Conservation (phyloP, 2,888 invertebrate genomes). For the Caenorhabditis sp. region DNA sequence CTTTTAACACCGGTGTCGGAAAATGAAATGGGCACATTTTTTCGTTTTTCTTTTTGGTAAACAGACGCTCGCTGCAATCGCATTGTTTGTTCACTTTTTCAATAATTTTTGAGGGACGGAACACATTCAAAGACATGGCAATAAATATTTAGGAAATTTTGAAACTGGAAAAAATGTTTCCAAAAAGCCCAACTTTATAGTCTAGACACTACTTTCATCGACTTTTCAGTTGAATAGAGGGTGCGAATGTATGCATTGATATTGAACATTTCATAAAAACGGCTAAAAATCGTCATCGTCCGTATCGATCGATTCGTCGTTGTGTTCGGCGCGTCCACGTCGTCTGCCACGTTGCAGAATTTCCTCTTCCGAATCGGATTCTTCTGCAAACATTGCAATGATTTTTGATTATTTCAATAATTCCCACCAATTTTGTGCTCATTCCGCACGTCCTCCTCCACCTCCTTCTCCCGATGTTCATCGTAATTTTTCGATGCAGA, state of each 20-base stretch:
- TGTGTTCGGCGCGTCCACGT: conserved; percentile 10
- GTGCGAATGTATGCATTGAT: no score
- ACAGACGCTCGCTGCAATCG: no score
- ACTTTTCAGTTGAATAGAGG: no score
- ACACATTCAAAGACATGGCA: not conserved
- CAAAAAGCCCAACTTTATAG: no score
- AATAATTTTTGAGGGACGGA: no score
- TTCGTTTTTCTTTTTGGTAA: conserved; percentile 18
- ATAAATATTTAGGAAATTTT: not conserved
- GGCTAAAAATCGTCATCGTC: conserved; percentile 18
- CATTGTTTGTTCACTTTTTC: conserved; percentile 47
- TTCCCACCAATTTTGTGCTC: not conserved
- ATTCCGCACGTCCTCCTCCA: not conserved
- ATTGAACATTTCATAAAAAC: not conserved
- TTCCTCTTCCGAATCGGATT: conserved; percentile 40
- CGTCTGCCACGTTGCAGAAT: conserved; percentile 31
- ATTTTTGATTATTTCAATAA: not conserved
- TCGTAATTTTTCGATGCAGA: no score
- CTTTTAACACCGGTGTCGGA: conserved; percentile 33
- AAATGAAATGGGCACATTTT: no score
- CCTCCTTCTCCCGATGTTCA: no score
- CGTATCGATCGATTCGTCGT: conserved; percentile 22
- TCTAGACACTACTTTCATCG: no score
- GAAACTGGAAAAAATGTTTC: not conserved
- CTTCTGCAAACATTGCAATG: not conserved